phyloP scores from a whole-genome alignment of 2,797 vertebrate species.

The Gallirallus australis region DNA sequence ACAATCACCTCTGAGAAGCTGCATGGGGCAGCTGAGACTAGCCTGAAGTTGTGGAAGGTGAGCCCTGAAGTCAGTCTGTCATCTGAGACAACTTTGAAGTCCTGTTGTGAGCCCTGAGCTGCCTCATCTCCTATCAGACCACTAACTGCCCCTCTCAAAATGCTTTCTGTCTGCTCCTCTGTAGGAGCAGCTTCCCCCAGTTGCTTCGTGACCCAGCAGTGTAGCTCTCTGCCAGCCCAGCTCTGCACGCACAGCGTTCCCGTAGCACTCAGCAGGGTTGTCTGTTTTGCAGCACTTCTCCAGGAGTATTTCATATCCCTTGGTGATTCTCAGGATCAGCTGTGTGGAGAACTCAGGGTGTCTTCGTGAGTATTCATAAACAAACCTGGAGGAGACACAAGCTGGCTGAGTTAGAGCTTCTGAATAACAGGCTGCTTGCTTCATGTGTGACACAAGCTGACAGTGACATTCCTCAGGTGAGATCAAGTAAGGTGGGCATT shows the following conservation, averaged over 20 bases:
- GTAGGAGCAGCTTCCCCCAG: not conserved
- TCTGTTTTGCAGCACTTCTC: conserved; percentile 73
- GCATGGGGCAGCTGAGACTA: not conserved
- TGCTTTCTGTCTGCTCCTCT: not conserved
- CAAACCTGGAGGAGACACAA: conserved; percentile 55
- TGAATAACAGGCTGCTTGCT: fast-evolving
- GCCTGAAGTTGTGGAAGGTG: not conserved
- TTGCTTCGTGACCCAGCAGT: not conserved
- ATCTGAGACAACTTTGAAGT: not conserved
- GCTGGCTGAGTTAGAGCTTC: not conserved
- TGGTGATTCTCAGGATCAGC: conserved; percentile 55
- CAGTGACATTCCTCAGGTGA: not conserved
- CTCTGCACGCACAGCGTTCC: conserved; percentile 64
- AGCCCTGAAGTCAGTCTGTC: not conserved
- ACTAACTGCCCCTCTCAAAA: not conserved
- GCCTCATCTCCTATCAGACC: not conserved
- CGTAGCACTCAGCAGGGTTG: conserved; percentile 40
- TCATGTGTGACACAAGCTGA: not conserved
- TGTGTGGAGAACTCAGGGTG: conserved; percentile 20
- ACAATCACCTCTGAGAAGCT: not conserved
- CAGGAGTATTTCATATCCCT: conserved; percentile 63
- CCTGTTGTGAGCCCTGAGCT: not conserved
- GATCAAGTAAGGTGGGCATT: not conserved
- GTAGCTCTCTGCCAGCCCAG: not conserved
- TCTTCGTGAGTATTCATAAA: conserved; percentile 70